Evolutionary conservation across 2,113 vertebrate species (phyloP), one percentile per base, ranked within the genome.

Genomic region (Poeciliopsis turrubarensis): DNA sequence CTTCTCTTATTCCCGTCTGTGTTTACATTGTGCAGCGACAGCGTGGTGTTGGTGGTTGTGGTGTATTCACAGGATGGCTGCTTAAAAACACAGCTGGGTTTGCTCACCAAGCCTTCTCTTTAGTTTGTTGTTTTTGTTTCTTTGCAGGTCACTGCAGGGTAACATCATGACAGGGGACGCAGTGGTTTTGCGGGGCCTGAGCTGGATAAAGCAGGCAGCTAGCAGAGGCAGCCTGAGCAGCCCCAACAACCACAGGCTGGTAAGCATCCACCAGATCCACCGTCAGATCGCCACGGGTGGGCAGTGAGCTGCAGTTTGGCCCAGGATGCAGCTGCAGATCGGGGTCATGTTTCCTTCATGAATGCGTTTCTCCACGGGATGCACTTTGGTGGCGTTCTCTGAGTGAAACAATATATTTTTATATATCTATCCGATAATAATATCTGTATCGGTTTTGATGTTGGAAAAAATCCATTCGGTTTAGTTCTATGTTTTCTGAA

Each of bases 141-240:
- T 27, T 14, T 73, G 65, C 68, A 85, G 88, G 71, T 77, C 37
- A 66, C 60, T 69, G 41, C 15, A 29, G 66, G 34, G 60, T 60
- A 14, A 4, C 80, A 70, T 15, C 73, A 92, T 94, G 92, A 75
- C 89, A 3, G 88, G 86, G 5, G 92, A 94, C 69, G 37, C 41
- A 6, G 81, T 92, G 65, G 73, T 93, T 30, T 77, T 87, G 87
- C 88, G 87, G 67, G 84, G 87, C 41, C 66, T 92, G 68, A 72
- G 34, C 65, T 89, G 87, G 84, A 29, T 93, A 64, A 90, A 69
- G 68, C 89, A 75, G 64, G 69, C 86, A 47, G 78, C 78, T 65
- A 51, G 68, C 71, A 80, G 82, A 61, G 83, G 79, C 19, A 39
- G 60, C 47, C 44, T 82, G 34, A 64, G 61, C 8, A 4, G 32